phyloP scores from a whole-genome alignment of 2,888 invertebrate species.

The Ichneumon xanthorius region DNA sequence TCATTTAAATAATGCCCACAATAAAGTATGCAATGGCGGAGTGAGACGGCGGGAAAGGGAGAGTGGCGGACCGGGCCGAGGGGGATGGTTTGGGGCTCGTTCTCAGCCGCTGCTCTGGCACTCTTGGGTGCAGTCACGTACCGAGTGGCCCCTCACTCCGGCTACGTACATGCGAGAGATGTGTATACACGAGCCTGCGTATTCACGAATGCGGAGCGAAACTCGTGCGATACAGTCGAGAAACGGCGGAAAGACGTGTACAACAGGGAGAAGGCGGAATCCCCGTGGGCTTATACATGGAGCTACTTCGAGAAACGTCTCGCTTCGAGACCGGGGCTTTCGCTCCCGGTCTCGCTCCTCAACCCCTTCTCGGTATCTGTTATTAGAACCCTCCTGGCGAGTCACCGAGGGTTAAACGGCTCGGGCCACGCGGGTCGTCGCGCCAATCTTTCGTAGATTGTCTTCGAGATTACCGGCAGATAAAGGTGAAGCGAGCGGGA shows the following conservation, averaged over 20 bases:
- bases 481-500: constrained; percentile 5
- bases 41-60: constrained; percentile 21
- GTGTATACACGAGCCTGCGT: constrained; percentile 19
- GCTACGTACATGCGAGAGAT: constrained; percentile 14
- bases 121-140: constrained; percentile 77
- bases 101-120: constrained; percentile 64
- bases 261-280: constrained; percentile 25
- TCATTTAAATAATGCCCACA: constrained; percentile 83
- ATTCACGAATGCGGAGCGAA: constrained; percentile 29
- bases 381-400: constrained; percentile 21
- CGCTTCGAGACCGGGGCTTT: neutral
- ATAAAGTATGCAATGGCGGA: constrained; percentile 79
- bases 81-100: constrained; percentile 66
- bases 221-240: constrained; percentile 30
- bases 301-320: constrained; percentile 24
- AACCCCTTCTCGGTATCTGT: constrained; percentile 41
- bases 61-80: constrained; percentile 39
- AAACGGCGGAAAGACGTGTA: constrained; percentile 23
- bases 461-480: constrained; percentile 16
- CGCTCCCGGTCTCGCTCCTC: neutral
- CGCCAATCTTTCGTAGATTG: constrained; percentile 33
- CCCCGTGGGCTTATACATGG: constrained; percentile 13
- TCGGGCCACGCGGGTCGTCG: constrained; percentile 10
- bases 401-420: constrained; percentile 44
- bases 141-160: constrained; percentile 26